Evolutionary conservation across 2,888 invertebrate genomes (phyloP).

Genomic region (Drosophila limbata): DNA sequence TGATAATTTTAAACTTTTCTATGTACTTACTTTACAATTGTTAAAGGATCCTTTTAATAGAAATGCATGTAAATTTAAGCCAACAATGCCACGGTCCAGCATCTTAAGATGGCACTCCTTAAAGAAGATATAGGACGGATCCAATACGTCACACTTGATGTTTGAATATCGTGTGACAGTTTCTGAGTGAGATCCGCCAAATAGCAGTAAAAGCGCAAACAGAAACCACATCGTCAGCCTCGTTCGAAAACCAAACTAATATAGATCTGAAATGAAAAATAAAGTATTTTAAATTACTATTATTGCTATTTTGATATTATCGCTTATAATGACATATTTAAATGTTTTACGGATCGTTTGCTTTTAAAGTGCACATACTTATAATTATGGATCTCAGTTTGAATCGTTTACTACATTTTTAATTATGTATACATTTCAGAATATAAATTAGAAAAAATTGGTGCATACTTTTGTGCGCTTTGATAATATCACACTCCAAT

Average conservation of each 20-base stretch:
- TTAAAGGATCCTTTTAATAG: constrained; percentile 9
- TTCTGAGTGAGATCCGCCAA: background rate
- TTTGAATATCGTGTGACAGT: constrained; percentile 18
- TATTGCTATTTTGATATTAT: background rate
- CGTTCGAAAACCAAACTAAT: background rate
- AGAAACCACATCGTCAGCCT: background rate
- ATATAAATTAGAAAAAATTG: too few species aligned
- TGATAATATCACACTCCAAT: too few species aligned
- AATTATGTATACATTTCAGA: too few species aligned
- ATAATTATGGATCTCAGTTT: background rate
- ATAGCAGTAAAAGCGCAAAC: background rate
- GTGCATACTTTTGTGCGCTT: background rate
- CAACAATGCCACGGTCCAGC: constrained; percentile 29
- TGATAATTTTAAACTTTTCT: background rate
- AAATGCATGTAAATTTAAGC: constrained; percentile 8
- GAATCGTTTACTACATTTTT: too few species aligned
- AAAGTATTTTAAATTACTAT: background rate
- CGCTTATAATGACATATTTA: background rate
- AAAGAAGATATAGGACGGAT: constrained; percentile 2
- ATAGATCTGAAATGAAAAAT: background rate
- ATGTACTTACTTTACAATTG: constrained; percentile 12
- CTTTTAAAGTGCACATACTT: background rate
- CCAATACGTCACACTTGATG: constrained; percentile 25
- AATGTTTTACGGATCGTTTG: background rate
- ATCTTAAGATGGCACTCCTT: constrained; percentile 31